Conservation (phyloP, 2,888 invertebrate genomes). For the Platycheirus albimanus region DNA sequence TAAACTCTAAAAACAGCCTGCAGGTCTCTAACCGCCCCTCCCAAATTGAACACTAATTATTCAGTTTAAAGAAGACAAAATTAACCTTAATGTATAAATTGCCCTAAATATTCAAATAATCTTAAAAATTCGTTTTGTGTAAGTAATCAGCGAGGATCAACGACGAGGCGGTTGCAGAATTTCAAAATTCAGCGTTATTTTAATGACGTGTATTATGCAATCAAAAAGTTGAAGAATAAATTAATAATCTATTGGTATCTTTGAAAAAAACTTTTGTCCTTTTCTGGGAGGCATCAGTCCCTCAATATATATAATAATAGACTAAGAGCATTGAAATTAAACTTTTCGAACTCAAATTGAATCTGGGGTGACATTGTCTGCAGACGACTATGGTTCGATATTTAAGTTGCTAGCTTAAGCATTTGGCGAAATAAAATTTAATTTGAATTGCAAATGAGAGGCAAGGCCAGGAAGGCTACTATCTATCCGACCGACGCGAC, state of each 20-base stretch:
- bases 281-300: background rate
- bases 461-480: constrained; percentile 47
- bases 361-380: too few relatives aligned
- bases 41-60: constrained; percentile 53
- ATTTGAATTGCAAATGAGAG: constrained; percentile 71
- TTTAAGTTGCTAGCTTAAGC: constrained; percentile 40
- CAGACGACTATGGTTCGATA: too few relatives aligned
- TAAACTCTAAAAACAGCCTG: too few relatives aligned
- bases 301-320: too few relatives aligned
- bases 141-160: constrained; percentile 26
- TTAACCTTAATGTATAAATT: constrained; percentile 68
- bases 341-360: constrained; percentile 63
- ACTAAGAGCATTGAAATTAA: constrained; percentile 26
- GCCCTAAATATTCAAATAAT: constrained; percentile 68
- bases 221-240: constrained; percentile 51
- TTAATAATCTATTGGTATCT: constrained; percentile 52
- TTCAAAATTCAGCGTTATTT: too few relatives aligned
- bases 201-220: constrained; percentile 41
- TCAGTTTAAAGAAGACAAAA: constrained; percentile 62
- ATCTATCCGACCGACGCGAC: too few relatives aligned
- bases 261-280: background rate
- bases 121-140: constrained; percentile 50
- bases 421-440: constrained; percentile 45
- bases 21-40: too few relatives aligned
- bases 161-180: too few relatives aligned